A percentile compares a stretch with the other conserved stretches of the same genome.
phyloP scores from a whole-genome alignment of 2,113 vertebrate species.

The Semnornis frantzii region DNA sequence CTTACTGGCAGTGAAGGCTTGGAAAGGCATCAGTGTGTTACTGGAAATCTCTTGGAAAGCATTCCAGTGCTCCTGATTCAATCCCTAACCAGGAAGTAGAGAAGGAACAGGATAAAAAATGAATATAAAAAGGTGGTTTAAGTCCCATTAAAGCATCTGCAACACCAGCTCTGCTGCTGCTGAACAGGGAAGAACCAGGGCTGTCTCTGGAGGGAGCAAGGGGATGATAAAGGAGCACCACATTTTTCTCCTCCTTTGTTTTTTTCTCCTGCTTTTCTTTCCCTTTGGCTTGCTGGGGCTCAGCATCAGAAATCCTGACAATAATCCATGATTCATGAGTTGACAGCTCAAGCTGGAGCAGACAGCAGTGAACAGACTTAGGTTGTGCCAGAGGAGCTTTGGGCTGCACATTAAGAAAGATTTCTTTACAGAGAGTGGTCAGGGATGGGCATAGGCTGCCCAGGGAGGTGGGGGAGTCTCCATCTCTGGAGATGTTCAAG shows the following conservation, averaged over 20 bases:
- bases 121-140: background rate
- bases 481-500: no score
- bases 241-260: background rate
- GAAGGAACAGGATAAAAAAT: background rate
- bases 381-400: no score
- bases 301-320: background rate
- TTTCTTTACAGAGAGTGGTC: no score
- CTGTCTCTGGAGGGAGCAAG: background rate
- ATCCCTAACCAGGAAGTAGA: background rate
- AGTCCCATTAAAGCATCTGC: background rate
- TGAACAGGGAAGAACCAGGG: background rate
- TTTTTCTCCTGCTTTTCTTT: background rate
- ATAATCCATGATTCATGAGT: background rate
- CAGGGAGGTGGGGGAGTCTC: no score
- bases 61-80: background rate
- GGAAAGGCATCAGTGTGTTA: background rate
- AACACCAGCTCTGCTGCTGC: background rate
- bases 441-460: no score
- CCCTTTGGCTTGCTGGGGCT: background rate
- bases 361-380: background rate
- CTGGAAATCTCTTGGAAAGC: background rate
- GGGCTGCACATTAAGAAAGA: no score
- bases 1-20: background rate
- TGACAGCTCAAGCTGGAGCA: background rate
- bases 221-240: background rate